These are phyloP conservation scores for Colossoma macropomum DNA, from an alignment of 2,113 vertebrate species.

Conservation along the genomic window DNA sequence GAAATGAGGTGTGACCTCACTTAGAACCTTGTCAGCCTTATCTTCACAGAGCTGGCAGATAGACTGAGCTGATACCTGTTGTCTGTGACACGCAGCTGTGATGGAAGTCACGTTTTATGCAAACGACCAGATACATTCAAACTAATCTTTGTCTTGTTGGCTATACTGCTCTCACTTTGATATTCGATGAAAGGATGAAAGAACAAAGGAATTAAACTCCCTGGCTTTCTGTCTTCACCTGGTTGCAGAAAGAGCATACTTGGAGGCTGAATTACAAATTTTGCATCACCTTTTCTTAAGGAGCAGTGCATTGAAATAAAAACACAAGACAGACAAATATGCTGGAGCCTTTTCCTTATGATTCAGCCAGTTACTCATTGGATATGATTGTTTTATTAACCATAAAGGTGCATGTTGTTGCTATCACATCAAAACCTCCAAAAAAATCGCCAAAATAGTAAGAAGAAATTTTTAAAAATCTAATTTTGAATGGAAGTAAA, in stretches of 20 bases:
- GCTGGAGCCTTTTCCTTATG: background rate
- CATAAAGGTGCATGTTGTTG: background rate
- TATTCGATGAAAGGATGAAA: background rate
- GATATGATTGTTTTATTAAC: no score
- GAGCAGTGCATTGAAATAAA: background rate
- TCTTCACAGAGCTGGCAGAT: slow-evolving; percentile 6
- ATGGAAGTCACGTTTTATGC: background rate
- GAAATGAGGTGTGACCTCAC: slow-evolving; percentile 43
- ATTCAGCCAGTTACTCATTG: no score
- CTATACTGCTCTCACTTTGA: background rate
- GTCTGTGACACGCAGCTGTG: background rate
- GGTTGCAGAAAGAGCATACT: background rate
- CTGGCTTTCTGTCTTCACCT: background rate
- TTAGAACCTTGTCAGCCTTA: slow-evolving; percentile 1
- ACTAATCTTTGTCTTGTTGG: slow-evolving; percentile 7
- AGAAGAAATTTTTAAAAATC: no score
- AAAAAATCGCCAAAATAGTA: no score
- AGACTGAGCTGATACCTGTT: slow-evolving; percentile 17
- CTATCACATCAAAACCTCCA: no score
- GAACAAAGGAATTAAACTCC: background rate
- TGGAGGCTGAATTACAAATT: background rate
- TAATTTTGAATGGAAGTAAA: no score
- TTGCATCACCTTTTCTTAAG: background rate
- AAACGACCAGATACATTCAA: background rate
- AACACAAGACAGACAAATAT: no score